Evolutionary conservation across 2,888 invertebrate genomes (phyloP).

Genomic region (Thalpophila matura): DNA sequence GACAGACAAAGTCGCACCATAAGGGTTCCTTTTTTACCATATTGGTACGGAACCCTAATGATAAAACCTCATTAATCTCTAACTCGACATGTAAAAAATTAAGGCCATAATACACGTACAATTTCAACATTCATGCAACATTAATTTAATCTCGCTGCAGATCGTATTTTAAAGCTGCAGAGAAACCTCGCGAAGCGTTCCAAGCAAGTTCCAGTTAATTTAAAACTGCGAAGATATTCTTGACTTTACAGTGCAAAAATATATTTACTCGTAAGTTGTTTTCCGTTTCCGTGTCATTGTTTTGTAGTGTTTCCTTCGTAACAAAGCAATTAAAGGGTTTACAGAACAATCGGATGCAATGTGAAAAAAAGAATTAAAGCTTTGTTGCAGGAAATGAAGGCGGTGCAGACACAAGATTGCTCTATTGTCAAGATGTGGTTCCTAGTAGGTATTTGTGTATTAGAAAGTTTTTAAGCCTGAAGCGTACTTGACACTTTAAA

Average conservation of each 20-base stretch:
- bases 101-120: background rate
- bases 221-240: background rate
- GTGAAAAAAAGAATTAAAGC: constrained; percentile 5
- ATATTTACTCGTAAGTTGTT: constrained; percentile 10
- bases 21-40: no score
- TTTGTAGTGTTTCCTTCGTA: constrained; percentile 22
- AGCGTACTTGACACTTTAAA: no score
- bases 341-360: constrained; percentile 21
- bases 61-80: background rate
- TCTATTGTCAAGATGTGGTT: background rate
- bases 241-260: background rate
- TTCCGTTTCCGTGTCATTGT: constrained; percentile 11
- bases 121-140: constrained; percentile 5
- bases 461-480: no score
- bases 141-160: constrained; percentile 12
- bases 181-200: background rate
- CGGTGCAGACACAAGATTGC: background rate
- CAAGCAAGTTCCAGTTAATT: constrained; percentile 5
- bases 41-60: no score
- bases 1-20: no score
- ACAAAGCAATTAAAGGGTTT: constrained; percentile 35
- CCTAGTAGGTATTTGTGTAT: background rate
- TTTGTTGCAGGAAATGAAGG: background rate
- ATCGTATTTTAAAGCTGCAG: constrained; percentile 3
- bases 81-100: background rate